phyloP scores from a whole-genome alignment of 92 coral and sea anemone species.

The Heteractis magnifica region DNA sequence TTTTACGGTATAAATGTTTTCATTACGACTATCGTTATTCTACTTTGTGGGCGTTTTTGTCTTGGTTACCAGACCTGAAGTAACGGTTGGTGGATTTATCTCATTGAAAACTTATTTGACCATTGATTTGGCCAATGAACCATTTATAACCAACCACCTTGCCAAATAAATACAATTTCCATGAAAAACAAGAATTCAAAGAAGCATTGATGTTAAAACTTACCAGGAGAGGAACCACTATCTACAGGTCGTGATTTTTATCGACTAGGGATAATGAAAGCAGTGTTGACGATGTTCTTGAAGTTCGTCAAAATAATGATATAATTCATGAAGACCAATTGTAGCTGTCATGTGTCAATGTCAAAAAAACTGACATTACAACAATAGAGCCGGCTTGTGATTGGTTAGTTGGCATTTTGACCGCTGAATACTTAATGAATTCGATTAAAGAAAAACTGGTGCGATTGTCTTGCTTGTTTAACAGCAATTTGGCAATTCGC shows the following conservation, averaged over 20 bases:
- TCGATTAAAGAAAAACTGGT: neutral
- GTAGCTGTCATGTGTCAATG: neutral
- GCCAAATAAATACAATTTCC: neutral
- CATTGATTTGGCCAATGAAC: neutral
- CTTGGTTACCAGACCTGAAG: neutral
- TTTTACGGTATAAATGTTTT: neutral
- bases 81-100: neutral
- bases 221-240: neutral
- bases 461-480: neutral
- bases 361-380: neutral
- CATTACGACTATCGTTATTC: neutral
- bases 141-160: neutral
- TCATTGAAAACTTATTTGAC: neutral
- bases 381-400: neutral
- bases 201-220: neutral
- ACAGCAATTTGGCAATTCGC: neutral
- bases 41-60: neutral
- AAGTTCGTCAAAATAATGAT: neutral
- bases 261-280: neutral
- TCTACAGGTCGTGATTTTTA: neutral
- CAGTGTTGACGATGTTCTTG: neutral
- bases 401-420: neutral
- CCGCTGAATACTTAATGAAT: neutral
- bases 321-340: neutral
- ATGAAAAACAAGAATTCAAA: neutral